Evolutionary conservation across 1,140 invertebrate species (phyloP), one percentile per base, ranked within the genome.

Genomic region (Aphelinus atriplicis): DNA sequence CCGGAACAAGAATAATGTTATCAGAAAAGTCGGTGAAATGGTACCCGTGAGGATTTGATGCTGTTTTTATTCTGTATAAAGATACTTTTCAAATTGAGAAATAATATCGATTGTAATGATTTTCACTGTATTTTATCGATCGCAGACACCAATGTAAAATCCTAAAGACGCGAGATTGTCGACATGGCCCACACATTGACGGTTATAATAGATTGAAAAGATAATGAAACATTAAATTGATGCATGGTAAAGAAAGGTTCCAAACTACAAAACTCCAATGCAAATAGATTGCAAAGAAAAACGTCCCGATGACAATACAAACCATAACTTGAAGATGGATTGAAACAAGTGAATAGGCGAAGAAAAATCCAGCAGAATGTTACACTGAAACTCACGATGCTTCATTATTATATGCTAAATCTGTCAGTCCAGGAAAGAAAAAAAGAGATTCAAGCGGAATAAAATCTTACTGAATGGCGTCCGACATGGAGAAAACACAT

Each of bases 261-360:
- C 58, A 61, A 60, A 67, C 6, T 58, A 26, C 46, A 62, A 74
- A 58, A 55, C 10, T 9, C 68, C 58, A 51, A 51, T 43, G 67
- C 46, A 82, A 81, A 84, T 79, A 84, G 80, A 80, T 64, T 64
- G 61, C 55, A 84, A 85, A 83, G 73, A 80, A 83, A 81, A 85
- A 86, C 85, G 85, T 87, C 85, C 85, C 78, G 77, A 85, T 82
- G 85, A 87, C 85, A 85, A 87, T 86, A 86, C 82, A 71, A 58
- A 26, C 26, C 26, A 26, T 26, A 26, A 26, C 26, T 26, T 26
- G 26, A 26, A 26, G 26, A 26, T 26, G 26, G 26, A 26, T 26
- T 26, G 26, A 26, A 26, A 26, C 26, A 26, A 26, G 26, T 26
- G 26, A 26, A 26, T 26, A 26, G 26, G 26, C 26, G 26, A 26